These are phyloP conservation scores for Blera fallax DNA, from an alignment of 2,888 invertebrate species.

Conservation along the genomic window DNA sequence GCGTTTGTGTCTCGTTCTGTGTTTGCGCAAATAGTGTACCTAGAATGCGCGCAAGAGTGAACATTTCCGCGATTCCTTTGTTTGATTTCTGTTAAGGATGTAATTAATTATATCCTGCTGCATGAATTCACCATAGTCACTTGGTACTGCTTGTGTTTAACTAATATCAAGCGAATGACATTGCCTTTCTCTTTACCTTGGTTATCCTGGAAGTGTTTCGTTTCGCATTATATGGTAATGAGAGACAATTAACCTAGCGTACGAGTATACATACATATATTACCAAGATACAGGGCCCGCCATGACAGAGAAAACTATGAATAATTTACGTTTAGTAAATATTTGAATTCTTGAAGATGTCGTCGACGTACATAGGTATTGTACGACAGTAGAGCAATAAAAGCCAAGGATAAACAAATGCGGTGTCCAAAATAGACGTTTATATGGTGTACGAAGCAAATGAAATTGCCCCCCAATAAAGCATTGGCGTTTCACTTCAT, in stretches of 20 bases:
- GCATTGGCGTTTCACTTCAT: neutral
- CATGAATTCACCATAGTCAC: slow-evolving; percentile 40
- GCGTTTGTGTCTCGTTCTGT: neutral
- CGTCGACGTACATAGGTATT: neutral
- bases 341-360: slow-evolving; percentile 34
- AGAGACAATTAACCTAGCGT: slow-evolving; percentile 23
- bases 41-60: neutral
- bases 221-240: slow-evolving; percentile 18
- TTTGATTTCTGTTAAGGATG: slow-evolving; percentile 35
- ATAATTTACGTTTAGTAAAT: slow-evolving; percentile 33
- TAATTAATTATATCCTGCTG: slow-evolving; percentile 60
- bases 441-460: neutral
- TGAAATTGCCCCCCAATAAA: slow-evolving; percentile 8
- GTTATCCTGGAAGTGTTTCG: slow-evolving; percentile 10
- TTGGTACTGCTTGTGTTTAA: slow-evolving; percentile 32
- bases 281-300: neutral
- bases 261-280: neutral
- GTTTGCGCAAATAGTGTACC: slow-evolving; percentile 7
- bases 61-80: slow-evolving; percentile 5
- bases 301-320: neutral
- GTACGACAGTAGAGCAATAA: neutral
- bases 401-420: neutral
- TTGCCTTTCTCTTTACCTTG: neutral
- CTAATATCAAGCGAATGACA: slow-evolving; percentile 9
- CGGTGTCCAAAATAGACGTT: slow-evolving; percentile 22